These are phyloP conservation scores for Ametastegia equiseti DNA, from an alignment of 2,888 invertebrate genomes.

Conservation along the genomic window DNA sequence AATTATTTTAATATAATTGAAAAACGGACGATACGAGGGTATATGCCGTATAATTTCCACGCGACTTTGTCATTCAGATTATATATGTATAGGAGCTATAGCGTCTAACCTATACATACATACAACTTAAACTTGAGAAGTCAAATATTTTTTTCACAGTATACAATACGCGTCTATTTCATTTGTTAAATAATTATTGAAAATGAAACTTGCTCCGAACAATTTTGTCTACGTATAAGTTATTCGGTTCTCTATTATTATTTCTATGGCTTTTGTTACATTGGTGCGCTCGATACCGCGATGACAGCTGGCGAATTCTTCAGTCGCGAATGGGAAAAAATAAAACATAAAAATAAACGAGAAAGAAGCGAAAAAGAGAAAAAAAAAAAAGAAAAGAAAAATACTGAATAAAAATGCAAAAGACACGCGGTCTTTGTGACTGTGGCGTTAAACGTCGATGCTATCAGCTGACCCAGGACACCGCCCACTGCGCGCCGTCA, in stretches of 20 bases:
- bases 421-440: constrained; percentile 25
- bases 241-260: too few relatives aligned
- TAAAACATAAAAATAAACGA: not conserved
- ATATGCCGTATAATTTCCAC: too few relatives aligned
- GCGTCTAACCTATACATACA: too few relatives aligned
- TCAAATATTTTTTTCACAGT: too few relatives aligned
- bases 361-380: not conserved
- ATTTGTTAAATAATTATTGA: not conserved
- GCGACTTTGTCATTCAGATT: too few relatives aligned
- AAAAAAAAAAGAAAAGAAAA: too few relatives aligned
- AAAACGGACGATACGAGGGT: too few relatives aligned
- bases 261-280: not conserved
- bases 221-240: not conserved
- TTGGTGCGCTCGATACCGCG: not conserved
- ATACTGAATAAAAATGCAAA: not conserved
- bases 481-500: constrained; percentile 42
- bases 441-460: constrained; percentile 36
- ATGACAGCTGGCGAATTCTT: constrained; percentile 10
- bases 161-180: not conserved
- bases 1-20: not conserved
- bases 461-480: constrained; percentile 34
- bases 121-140: too few relatives aligned
- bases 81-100: too few relatives aligned
- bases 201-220: too few relatives aligned
- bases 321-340: not conserved